A percentile compares a stretch with the other conserved stretches of the same genome.
These are phyloP conservation scores for Manduca sexta DNA, from an alignment of 1,140 invertebrate genomes.

Conservation along the genomic window DNA sequence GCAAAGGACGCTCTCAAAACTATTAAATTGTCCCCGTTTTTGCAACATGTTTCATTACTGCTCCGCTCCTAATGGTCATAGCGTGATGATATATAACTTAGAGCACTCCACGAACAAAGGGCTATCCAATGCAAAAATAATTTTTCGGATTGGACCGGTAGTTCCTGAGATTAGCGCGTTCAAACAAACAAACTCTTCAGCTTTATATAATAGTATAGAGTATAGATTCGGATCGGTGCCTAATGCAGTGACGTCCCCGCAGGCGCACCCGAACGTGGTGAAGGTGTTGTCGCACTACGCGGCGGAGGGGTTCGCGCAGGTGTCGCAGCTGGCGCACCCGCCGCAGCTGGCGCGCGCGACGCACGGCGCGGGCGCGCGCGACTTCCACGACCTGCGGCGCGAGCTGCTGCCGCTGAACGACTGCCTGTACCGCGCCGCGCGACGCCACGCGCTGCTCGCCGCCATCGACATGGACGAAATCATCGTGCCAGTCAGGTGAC, in stretches of 20 bases:
- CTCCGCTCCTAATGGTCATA: too few species aligned
- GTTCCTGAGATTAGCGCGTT: too few species aligned
- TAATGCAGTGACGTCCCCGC: background rate
- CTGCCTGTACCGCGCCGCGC: background rate
- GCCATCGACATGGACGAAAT: constrained; percentile 5
- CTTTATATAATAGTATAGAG: too few species aligned
- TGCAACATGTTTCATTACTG: too few species aligned
- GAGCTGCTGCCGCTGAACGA: constrained; percentile 2
- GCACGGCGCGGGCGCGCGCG: background rate
- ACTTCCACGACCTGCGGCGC: background rate
- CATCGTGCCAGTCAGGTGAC: background rate
- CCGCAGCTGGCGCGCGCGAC: background rate
- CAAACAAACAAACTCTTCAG: too few species aligned
- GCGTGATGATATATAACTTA: too few species aligned
- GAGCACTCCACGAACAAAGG: too few species aligned
- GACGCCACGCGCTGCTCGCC: background rate
- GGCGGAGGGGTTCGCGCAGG: background rate
- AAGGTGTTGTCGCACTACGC: background rate
- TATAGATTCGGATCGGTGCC: too few species aligned
- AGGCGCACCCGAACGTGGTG: background rate
- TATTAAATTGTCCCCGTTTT: too few species aligned
- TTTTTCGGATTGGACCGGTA: too few species aligned
- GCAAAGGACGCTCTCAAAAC: too few species aligned
- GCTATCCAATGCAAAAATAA: too few species aligned
- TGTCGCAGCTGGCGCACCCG: background rate